Conservation (phyloP, 1,140 invertebrate genomes). For the Camponotus floridanus region DNA sequence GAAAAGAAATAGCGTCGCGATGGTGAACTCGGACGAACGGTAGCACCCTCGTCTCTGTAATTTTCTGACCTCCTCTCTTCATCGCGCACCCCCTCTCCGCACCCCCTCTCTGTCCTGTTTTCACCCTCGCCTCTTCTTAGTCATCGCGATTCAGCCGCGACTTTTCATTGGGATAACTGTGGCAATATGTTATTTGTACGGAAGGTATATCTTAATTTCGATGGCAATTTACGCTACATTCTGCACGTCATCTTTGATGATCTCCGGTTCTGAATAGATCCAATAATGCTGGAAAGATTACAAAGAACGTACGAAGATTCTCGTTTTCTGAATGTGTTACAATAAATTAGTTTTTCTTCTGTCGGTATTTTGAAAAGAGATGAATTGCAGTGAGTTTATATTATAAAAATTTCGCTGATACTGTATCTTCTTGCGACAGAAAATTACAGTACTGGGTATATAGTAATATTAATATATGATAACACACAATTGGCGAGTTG, state of each 20-base stretch:
- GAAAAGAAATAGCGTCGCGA: constrained; percentile 29
- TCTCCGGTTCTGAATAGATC: constrained; percentile 27
- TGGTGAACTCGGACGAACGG: constrained; percentile 74
- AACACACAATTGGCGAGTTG: neutral
- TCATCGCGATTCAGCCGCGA: constrained; percentile 61
- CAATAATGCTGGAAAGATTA: constrained; percentile 33
- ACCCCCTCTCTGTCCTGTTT: neutral
- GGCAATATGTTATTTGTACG: constrained; percentile 77
- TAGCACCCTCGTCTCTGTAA: constrained; percentile 80
- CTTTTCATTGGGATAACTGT: constrained; percentile 77
- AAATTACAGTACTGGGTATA: neutral
- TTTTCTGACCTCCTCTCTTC: constrained; percentile 74
- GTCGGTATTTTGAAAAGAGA: neutral
- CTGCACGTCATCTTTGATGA: constrained; percentile 40
- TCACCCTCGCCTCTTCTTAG: constrained; percentile 1
- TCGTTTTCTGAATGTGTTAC: constrained; percentile 39
- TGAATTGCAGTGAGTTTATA: neutral
- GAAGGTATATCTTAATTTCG: constrained; percentile 65
- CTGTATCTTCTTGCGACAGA: neutral
- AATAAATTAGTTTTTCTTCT: constrained; percentile 33
- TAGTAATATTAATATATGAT: neutral
- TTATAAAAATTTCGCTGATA: neutral
- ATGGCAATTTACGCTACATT: constrained; percentile 77
- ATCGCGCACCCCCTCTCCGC: constrained; percentile 13
- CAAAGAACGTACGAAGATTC: constrained; percentile 31